Conservation (phyloP, 2,888 invertebrate species). For the Ceratothoa steindachneri region DNA sequence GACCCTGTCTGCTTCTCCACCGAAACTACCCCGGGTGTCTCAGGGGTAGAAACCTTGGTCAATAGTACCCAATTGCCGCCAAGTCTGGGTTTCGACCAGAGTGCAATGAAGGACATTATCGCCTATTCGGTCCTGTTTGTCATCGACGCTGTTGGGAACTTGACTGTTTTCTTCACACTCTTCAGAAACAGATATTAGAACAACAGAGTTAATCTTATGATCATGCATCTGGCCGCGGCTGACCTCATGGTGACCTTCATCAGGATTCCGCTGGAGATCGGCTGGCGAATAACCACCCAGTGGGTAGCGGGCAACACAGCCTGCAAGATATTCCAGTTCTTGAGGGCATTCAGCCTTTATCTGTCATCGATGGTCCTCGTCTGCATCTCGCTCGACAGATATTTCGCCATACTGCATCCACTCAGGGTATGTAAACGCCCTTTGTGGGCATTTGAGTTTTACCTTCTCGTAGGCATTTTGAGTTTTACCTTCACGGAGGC, state of each 20-base stretch:
- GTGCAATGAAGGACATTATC: slow-evolving; percentile 53
- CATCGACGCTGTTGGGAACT: slow-evolving; percentile 67
- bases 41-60: not conserved
- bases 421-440: too few species aligned
- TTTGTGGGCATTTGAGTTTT: too few species aligned
- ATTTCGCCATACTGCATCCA: slow-evolving; percentile 72
- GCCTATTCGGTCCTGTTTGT: slow-evolving; percentile 64
- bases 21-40: not conserved
- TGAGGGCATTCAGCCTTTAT: slow-evolving; percentile 71
- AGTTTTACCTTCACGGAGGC: too few species aligned
- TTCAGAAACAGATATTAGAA: slow-evolving; percentile 63
- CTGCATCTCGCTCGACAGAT: slow-evolving; percentile 72
- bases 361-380: slow-evolving; percentile 71
- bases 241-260: slow-evolving; percentile 75
- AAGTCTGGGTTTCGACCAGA: slow-evolving; percentile 25
- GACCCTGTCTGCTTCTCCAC: not conserved
- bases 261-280: slow-evolving; percentile 67
- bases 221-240: slow-evolving; percentile 71
- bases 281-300: slow-evolving; percentile 69
- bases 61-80: slow-evolving; percentile 20
- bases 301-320: slow-evolving; percentile 71
- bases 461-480: too few species aligned
- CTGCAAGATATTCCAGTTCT: slow-evolving; percentile 68
- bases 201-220: slow-evolving; percentile 70
- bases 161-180: slow-evolving; percentile 67